These are phyloP conservation scores for Philonicus albiceps DNA, from an alignment of 2,888 invertebrate genomes.

Conservation along the genomic window DNA sequence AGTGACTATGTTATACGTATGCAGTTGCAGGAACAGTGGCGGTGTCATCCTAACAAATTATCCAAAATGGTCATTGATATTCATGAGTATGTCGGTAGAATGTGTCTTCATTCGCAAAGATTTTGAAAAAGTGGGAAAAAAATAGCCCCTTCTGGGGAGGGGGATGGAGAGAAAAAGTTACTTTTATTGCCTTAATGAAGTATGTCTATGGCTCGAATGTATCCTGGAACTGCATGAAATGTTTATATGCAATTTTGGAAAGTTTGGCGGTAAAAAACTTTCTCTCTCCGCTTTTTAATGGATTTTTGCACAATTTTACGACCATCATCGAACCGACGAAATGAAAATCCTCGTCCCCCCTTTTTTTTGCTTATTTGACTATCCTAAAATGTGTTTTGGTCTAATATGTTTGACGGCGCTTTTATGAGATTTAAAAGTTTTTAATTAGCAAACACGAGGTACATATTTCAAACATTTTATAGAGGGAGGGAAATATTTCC, in stretches of 20 bases:
- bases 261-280: background rate
- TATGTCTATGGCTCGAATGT: background rate
- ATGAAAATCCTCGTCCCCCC: background rate
- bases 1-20: background rate
- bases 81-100: conserved; percentile 13
- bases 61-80: conserved; percentile 12
- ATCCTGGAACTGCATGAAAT: background rate
- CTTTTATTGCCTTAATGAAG: conserved; percentile 15
- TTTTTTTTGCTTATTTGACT: background rate
- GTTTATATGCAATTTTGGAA: background rate
- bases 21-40: background rate
- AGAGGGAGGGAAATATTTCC: background rate
- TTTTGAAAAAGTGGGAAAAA: background rate
- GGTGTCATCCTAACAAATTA: background rate
- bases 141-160: background rate
- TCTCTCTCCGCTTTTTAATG: background rate
- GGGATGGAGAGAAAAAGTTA: background rate
- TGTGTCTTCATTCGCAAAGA: background rate
- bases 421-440: background rate
- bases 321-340: background rate
- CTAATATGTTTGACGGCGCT: background rate
- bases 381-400: background rate
- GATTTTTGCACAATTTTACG: background rate
- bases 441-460: background rate
- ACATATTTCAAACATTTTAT: too few species aligned